Percentiles rank a stretch among this genome's conserved stretches.
These are phyloP conservation scores for Lasiurus borealis DNA, from an alignment of 2,113 vertebrate genomes.

Conservation along the genomic window DNA sequence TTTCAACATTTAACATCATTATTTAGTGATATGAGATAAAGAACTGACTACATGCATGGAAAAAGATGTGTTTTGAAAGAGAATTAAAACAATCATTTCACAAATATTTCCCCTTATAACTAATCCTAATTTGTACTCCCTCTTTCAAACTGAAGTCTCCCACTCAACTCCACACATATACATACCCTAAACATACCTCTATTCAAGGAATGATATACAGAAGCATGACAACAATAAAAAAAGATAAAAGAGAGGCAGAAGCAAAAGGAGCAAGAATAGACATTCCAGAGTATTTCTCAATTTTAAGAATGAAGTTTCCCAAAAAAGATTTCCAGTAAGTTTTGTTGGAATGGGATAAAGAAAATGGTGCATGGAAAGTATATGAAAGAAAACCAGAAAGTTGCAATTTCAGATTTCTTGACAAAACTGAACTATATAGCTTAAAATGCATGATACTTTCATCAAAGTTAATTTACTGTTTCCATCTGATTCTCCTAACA, in stretches of 20 bases:
- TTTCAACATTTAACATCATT: conserved; percentile 51
- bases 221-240: neutral
- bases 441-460: conserved; percentile 25
- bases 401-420: conserved; percentile 32
- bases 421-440: neutral
- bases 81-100: neutral
- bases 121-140: neutral
- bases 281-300: neutral
- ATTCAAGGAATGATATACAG: neutral
- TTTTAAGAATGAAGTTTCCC: neutral
- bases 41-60: neutral
- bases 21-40: neutral
- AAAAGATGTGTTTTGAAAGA: neutral
- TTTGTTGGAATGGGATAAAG: conserved; percentile 28
- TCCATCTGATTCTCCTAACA: conserved; percentile 40
- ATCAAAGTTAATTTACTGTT: conserved; percentile 59
- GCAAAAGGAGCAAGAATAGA: neutral
- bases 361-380: conserved; percentile 24
- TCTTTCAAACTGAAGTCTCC: neutral
- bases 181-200: neutral
- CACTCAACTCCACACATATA: neutral
- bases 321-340: neutral
- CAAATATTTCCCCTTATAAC: neutral
- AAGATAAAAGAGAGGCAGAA: neutral
- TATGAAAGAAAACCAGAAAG: conserved; percentile 27